A percentile compares a stretch with the other conserved stretches of the same genome.
phyloP scores from a whole-genome alignment of 2,888 invertebrate species.

The Theodoxus fluviatilis region DNA sequence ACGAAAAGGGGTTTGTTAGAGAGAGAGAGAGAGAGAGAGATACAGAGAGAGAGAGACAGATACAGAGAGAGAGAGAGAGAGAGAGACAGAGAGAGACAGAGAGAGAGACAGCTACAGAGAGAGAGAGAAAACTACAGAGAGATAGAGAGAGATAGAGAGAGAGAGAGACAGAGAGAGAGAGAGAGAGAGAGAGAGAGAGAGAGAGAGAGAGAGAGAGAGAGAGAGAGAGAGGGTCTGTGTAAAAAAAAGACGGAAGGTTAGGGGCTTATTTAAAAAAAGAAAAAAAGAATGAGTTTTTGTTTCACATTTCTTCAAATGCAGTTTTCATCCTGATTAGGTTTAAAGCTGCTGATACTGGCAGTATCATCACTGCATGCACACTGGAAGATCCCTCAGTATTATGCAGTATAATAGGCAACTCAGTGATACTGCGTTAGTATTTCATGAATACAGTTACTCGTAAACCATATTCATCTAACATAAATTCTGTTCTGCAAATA shows the following conservation, averaged over 20 bases:
- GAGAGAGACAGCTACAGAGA: not conserved
- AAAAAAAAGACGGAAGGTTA: not conserved
- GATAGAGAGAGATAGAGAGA: not conserved
- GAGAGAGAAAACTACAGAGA: not conserved
- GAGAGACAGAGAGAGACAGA: not conserved
- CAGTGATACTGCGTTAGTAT: not conserved
- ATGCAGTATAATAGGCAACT: not conserved
- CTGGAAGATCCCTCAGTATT: no score
- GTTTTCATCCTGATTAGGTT: no score
- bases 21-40: not conserved
- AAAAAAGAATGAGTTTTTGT: not conserved
- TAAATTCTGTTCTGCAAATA: no score
- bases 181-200: not conserved
- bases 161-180: not conserved
- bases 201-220: constrained; percentile 3
- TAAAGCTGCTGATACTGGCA: no score
- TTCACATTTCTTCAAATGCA: no score
- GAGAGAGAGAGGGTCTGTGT: not conserved
- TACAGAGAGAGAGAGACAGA: not conserved
- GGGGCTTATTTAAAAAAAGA: not conserved
- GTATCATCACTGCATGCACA: no score
- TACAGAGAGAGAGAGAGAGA: not conserved
- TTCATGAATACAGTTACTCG: no score
- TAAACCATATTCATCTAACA: no score
- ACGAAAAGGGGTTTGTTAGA: no score